These are phyloP conservation scores for Atrichornis clamosus DNA, from an alignment of 2,113 vertebrate species.

Conservation along the genomic window DNA sequence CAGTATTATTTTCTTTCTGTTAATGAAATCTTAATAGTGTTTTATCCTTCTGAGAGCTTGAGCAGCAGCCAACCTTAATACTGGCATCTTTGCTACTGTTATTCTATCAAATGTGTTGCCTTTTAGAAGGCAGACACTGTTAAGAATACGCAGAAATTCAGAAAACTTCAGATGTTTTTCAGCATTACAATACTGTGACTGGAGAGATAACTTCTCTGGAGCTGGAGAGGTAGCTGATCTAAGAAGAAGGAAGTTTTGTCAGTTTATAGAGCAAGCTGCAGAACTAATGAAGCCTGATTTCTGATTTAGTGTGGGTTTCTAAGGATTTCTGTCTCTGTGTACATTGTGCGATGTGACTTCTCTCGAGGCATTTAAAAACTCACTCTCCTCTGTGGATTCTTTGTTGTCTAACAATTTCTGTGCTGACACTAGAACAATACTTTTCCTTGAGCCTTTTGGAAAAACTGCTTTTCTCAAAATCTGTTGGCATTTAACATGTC, in stretches of 20 bases:
- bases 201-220: not conserved
- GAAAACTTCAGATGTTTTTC: not conserved
- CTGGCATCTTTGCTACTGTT: not conserved
- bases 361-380: not conserved
- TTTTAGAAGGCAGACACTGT: not conserved
- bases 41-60: not conserved
- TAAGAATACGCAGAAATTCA: not conserved
- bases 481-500: not conserved
- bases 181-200: not conserved
- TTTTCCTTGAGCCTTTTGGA: not conserved
- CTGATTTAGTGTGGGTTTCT: not conserved
- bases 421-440: not conserved
- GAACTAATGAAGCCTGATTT: not conserved
- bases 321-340: not conserved
- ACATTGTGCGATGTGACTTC: not conserved
- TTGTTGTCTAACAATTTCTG: not conserved
- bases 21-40: not conserved
- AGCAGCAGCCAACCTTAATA: not conserved
- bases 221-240: not conserved
- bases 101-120: not conserved
- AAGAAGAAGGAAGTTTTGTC: not conserved
- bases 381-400: not conserved
- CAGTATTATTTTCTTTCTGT: not conserved
- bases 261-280: not conserved
- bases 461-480: not conserved